Evolutionary conservation across 2,113 vertebrate species (phyloP), one percentile per base, ranked within the genome.

Genomic region (Oceanites oceanicus): DNA sequence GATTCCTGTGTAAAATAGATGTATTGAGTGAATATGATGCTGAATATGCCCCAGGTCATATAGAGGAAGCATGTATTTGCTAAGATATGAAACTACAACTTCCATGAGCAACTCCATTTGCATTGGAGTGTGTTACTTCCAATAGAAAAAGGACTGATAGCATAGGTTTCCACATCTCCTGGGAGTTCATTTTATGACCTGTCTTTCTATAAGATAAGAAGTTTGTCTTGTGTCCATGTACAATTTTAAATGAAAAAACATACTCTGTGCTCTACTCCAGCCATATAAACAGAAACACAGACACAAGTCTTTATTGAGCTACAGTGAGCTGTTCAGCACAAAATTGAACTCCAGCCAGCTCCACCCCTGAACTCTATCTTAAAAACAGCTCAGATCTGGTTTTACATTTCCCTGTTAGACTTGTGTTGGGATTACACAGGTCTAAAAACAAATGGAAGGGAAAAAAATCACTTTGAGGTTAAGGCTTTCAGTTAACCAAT

Each of bases 161-260:
- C 63, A 62, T 22, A 79, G 49, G 34, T 82, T 87, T 82, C 27
- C 58, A 70, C 22, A 53, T 38, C 73, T 79, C 55, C 58, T 50
- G 58, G 42, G 62, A 93, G 26, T 58, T 94, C 40, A 34, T 90
- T 84, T 97, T 95, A 94, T 95, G 90, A 86, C 75, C 85, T 89
- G 62, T 95, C 62, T 90, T 97, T 94, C 92, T 95, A 45, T 45
- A 75, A 85, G 89, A 49, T 92, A 92, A 92, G 84, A 96, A 79
- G 47, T 92, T 93, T 93, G 66, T 85, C 67, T 72, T 80, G 44
- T 70, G 53, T 75, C 68, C 38, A 2, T 79, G 61, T 94, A 62
- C 92, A 87, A 90, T 95, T 97, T 94, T 84, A 93, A 97, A 93
- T 76, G 83, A 97, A 97, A 98, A 97, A 88, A 92, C 83, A 78